These are phyloP conservation scores for Pangasius mekongensis DNA, from an alignment of 2,797 vertebrate species.

Conservation along the genomic window DNA sequence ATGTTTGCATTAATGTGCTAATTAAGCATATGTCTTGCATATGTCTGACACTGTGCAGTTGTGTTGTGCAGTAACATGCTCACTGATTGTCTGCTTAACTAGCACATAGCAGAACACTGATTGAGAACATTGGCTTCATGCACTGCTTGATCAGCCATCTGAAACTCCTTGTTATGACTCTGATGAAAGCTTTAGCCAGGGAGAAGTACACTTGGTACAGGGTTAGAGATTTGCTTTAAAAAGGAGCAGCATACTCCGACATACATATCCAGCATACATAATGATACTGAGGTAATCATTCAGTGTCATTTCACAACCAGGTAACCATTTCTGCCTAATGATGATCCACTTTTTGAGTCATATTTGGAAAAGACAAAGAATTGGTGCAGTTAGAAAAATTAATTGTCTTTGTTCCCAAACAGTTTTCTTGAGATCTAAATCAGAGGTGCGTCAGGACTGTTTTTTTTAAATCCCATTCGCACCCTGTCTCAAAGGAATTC, in stretches of 20 bases:
- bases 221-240: neutral
- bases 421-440: neutral
- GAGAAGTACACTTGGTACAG: neutral
- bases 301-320: neutral
- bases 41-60: conserved; percentile 15
- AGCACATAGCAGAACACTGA: conserved; percentile 12
- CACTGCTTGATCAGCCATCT: neutral
- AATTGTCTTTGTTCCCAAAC: neutral
- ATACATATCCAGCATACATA: too few relatives aligned
- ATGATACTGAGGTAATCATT: neutral
- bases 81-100: conserved; percentile 27
- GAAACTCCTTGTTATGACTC: conserved; percentile 3
- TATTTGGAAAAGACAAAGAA: neutral
- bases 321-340: neutral
- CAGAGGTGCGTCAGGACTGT: neutral
- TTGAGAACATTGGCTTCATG: conserved; percentile 28
- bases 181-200: conserved; percentile 1
- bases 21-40: conserved; percentile 38
- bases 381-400: neutral
- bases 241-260: neutral
- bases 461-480: neutral
- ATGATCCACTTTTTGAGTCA: neutral
- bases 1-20: conserved; percentile 51
- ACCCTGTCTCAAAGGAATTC: neutral
- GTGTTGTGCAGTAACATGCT: conserved; percentile 35